Evolutionary conservation across 2,797 vertebrate species (phyloP).

Genomic region (Morelia viridis): DNA sequence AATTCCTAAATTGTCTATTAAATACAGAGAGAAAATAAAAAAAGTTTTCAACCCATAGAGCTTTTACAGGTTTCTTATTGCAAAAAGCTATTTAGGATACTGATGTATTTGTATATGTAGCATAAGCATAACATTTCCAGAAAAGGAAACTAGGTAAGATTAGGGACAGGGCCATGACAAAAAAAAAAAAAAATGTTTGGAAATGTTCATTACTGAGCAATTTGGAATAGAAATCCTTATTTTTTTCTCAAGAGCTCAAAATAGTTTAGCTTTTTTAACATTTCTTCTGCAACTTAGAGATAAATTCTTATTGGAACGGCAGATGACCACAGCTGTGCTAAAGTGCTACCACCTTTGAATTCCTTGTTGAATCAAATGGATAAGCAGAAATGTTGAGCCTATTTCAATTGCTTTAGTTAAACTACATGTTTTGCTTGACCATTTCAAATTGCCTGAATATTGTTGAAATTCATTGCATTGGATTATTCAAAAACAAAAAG

Average conservation of each 20-base stretch:
- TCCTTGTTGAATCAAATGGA: not conserved
- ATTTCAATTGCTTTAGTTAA: not conserved
- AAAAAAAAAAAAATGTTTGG: not conserved
- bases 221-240: not conserved
- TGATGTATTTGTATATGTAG: not conserved
- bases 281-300: constrained; percentile 13
- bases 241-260: not conserved
- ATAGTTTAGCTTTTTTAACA: not conserved
- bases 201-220: not conserved
- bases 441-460: not conserved
- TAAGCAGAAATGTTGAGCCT: not conserved
- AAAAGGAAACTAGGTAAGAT: not conserved
- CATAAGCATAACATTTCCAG: not conserved
- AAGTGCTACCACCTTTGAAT: not conserved
- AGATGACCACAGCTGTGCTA: not conserved
- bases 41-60: not conserved
- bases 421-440: not conserved
- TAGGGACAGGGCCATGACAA: not conserved
- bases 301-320: constrained; percentile 7
- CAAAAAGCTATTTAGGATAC: not conserved
- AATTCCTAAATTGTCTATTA: not conserved
- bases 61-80: not conserved
- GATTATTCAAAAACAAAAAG: not conserved
- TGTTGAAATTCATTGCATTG: not conserved
- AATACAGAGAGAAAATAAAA: not conserved